Conservation (phyloP, 2,888 invertebrate species). For the Schrankia costaestrigalis region DNA sequence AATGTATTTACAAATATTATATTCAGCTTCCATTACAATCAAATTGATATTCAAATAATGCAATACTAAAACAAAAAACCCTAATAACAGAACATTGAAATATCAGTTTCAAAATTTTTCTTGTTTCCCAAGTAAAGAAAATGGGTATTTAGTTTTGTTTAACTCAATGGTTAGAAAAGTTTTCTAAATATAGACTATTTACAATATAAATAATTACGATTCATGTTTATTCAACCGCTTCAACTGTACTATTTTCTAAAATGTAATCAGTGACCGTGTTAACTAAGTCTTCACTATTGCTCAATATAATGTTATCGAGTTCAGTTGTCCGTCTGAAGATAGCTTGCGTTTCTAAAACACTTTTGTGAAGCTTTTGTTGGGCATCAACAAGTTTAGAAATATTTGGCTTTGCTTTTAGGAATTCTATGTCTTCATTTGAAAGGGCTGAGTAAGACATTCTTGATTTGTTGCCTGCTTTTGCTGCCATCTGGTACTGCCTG, state of each 20-base stretch:
- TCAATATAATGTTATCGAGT: slow-evolving; percentile 55
- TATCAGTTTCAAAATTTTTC: too few species aligned
- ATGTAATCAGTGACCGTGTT: slow-evolving; percentile 59
- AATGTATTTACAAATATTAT: slow-evolving; percentile 22
- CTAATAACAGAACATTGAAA: too few species aligned
- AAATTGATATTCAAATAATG: slow-evolving; percentile 18
- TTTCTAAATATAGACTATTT: slow-evolving; percentile 17
- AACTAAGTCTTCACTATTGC: slow-evolving; percentile 49
- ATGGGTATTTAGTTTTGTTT: too few species aligned
- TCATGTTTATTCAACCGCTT: slow-evolving; percentile 27
- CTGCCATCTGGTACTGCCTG: slow-evolving; percentile 62
- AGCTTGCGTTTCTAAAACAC: slow-evolving; percentile 48
- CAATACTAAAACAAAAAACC: slow-evolving; percentile 12
- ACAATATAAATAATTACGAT: slow-evolving; percentile 11
- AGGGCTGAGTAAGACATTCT: slow-evolving; percentile 59
- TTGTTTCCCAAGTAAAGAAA: too few species aligned
- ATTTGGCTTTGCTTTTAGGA: slow-evolving; percentile 62
- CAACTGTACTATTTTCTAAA: slow-evolving; percentile 61
- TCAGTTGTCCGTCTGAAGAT: slow-evolving; percentile 47
- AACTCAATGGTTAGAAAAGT: background rate
- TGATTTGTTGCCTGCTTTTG: slow-evolving; percentile 49
- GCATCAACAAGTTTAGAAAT: slow-evolving; percentile 58
- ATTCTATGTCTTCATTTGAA: slow-evolving; percentile 69
- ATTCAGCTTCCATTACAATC: slow-evolving; percentile 14
- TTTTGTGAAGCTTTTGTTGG: slow-evolving; percentile 57